Evolutionary conservation across 2,113 vertebrate genomes (phyloP), one percentile per base, ranked within the genome.

Genomic region (Carollia perspicillata): DNA sequence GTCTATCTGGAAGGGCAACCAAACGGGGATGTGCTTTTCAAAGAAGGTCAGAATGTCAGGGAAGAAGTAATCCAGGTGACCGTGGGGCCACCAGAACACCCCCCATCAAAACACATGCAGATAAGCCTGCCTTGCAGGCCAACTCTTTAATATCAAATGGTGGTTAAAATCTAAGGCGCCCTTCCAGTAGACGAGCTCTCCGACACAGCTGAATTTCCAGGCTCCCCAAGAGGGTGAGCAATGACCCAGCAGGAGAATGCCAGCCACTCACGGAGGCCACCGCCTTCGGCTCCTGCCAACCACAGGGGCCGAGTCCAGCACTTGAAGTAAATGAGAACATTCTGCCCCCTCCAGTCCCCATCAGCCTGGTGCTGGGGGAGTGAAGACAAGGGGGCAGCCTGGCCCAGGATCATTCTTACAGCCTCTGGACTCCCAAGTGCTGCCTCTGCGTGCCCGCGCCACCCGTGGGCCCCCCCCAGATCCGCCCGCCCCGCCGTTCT

Each of bases 241-340:
- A 40, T 81, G 96, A 97, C 93, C 95, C 80, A 95, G 91, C 93
- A 92, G 40, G 71, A 84, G 65, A 33, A 18, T 30, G 74, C 60
- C 66, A 84, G 90, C 60, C 80, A 92, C 37, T 53, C 72, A 23
- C 33, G 5, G 4, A 6, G 37, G 63, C 75, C 60, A 17, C 77
- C 53, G 90, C 77, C 23, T 53, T 72, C 6, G 1, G 86, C 83
- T 66, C n/a, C 84, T 87, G 42, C 55, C 6, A 77, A 58, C 58
- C 16, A 0, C 89, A 78, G 9, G 74, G 84, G 30, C 79, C 0
- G 10, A 14, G 3, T 72, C 78, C 60, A 74, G 81, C 69, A 18
- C 79, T 69, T 68, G 4, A 20, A 13, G 28, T 71, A 35, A 63
- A 60, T 66, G 51, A 84, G 80, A 65, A n/a, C 35, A 4, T 72